Conservation (phyloP, 2,113 vertebrate species). For the Indicator indicator region DNA sequence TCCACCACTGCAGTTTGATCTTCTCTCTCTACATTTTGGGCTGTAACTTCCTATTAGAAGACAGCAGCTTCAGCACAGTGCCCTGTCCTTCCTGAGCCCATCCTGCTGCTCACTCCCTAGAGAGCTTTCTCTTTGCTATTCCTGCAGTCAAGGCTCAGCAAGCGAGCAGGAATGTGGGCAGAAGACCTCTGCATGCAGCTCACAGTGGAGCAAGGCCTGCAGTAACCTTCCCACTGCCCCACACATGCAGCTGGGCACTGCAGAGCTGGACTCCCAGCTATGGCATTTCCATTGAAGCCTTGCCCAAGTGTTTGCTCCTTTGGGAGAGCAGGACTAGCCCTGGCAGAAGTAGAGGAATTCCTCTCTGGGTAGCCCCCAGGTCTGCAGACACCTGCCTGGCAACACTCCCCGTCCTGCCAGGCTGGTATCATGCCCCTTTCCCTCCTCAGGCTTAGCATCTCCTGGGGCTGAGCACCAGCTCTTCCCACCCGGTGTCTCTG, state of each 20-base stretch:
- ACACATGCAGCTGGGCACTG: fast-evolving
- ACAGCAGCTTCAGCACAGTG: not conserved
- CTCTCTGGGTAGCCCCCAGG: not conserved
- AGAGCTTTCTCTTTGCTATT: not conserved
- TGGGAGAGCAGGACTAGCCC: not conserved
- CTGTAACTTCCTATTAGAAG: not conserved
- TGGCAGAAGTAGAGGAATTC: not conserved
- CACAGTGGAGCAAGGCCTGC: fast-evolving
- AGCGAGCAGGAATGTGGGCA: not conserved
- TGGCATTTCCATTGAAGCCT: fast-evolving
- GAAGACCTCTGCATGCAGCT: not conserved
- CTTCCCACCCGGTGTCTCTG: not conserved
- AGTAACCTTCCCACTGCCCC: not conserved
- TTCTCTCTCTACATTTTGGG: not conserved
- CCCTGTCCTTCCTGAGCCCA: not conserved
- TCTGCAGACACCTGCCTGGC: not conserved
- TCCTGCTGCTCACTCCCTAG: not conserved
- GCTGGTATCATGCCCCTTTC: not conserved
- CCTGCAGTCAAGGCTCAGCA: not conserved
- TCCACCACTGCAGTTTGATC: not conserved
- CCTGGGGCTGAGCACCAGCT: not conserved
- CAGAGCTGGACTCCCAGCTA: not conserved
- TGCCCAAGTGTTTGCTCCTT: not conserved
- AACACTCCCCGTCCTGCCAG: fast-evolving
- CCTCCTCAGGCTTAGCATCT: fast-evolving